phyloP scores from a whole-genome alignment of 1,140 invertebrate genomes.

The Drosophila kepulauana region DNA sequence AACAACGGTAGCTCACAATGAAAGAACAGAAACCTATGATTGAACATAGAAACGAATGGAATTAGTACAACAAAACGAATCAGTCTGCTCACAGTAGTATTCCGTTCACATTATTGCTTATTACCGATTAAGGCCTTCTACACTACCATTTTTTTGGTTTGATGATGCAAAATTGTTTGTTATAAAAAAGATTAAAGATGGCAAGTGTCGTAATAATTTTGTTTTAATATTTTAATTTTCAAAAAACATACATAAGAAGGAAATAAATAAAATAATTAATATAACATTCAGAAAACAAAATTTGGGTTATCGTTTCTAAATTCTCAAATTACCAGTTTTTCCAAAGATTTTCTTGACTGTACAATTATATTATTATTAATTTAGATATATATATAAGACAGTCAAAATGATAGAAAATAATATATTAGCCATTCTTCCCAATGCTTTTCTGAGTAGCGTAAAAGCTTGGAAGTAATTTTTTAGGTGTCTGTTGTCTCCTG shows the following conservation, averaged over 20 bases:
- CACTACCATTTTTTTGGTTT: conserved; percentile 6
- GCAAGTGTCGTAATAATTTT: too few species aligned
- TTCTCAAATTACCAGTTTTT: too few species aligned
- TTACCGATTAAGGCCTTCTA: not conserved
- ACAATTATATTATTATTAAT: too few species aligned
- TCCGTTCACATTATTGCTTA: conserved; percentile 2
- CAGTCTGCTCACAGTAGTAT: conserved; percentile 3
- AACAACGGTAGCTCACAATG: conserved; percentile 51
- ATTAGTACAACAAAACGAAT: conserved; percentile 38
- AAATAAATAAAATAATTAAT: not conserved
- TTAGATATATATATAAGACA: too few species aligned
- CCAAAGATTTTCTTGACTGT: too few species aligned
- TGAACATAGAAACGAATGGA: conserved; percentile 47
- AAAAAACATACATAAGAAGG: not conserved
- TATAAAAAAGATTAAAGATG: not conserved
- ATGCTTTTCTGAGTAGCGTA: too few species aligned
- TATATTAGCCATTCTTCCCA: too few species aligned
- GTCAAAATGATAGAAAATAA: too few species aligned
- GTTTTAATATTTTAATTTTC: too few species aligned
- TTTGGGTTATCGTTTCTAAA: too few species aligned
- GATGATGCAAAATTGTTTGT: not conserved
- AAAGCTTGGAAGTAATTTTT: too few species aligned
- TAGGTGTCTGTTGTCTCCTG: too few species aligned
- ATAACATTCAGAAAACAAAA: not conserved
- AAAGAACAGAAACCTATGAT: conserved; percentile 48